These are phyloP conservation scores for Aphaenogaster floridana DNA, from an alignment of 1,140 invertebrate genomes.

Conservation along the genomic window DNA sequence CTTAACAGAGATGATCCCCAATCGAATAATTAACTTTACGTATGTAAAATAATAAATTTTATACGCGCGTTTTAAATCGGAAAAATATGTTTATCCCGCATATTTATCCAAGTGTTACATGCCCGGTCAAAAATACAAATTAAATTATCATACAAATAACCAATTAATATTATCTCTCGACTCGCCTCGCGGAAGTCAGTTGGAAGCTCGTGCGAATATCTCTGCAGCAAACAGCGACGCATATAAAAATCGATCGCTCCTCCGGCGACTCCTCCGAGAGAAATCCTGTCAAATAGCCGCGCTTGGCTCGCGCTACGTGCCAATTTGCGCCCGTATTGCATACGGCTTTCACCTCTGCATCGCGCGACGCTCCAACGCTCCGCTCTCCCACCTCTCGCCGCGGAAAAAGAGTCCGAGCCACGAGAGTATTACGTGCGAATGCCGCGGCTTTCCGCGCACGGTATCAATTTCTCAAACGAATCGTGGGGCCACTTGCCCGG, in stretches of 20 bases:
- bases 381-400: slow-evolving; percentile 18
- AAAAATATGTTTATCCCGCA: slow-evolving; percentile 34
- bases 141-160: slow-evolving; percentile 38
- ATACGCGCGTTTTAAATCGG: not conserved
- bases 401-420: slow-evolving; percentile 53
- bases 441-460: slow-evolving; percentile 52
- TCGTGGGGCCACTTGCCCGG: slow-evolving; percentile 41
- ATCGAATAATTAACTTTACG: slow-evolving; percentile 1
- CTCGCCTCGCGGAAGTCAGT: not conserved
- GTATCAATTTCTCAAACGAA: slow-evolving; percentile 69
- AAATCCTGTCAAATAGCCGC: slow-evolving; percentile 62
- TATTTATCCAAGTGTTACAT: not conserved
- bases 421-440: slow-evolving; percentile 61
- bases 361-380: slow-evolving; percentile 36
- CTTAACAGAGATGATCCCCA: no score
- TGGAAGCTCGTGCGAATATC: not conserved
- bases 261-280: slow-evolving; percentile 50
- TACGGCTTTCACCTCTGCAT: slow-evolving; percentile 65
- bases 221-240: not conserved
- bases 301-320: slow-evolving; percentile 51
- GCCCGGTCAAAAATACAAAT: not conserved
- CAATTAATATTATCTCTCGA: slow-evolving; percentile 9
- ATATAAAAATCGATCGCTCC: slow-evolving; percentile 57
- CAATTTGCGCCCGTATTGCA: slow-evolving; percentile 62
- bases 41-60: slow-evolving; percentile 2